Conservation (phyloP, 2,113 vertebrate genomes). For the Labeo catla region DNA sequence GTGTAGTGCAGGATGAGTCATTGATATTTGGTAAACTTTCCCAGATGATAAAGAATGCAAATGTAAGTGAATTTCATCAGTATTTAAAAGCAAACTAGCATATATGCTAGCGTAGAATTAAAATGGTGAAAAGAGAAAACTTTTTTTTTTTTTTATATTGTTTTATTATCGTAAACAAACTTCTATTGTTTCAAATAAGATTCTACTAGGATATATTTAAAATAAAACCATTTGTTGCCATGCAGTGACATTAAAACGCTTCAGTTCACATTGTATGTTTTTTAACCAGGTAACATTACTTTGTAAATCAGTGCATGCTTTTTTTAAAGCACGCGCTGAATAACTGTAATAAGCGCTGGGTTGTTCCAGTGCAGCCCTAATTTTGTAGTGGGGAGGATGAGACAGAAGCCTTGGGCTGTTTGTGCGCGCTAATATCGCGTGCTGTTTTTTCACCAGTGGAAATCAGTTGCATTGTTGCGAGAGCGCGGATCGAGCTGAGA, state of each 20-base stretch:
- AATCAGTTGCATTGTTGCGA: not conserved
- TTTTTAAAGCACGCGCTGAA: not conserved
- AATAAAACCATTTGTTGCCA: not conserved
- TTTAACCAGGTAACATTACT: not conserved
- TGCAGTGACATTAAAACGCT: not conserved
- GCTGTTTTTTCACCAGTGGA: not conserved
- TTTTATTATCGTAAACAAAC: no score
- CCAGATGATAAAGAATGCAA: not conserved
- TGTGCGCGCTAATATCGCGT: not conserved
- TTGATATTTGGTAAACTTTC: not conserved
- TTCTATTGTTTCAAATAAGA: not conserved
- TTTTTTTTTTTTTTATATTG: not conserved
- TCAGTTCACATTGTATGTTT: no score
- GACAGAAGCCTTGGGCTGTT: not conserved
- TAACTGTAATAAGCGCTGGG: not conserved
- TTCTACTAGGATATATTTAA: not conserved
- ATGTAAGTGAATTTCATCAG: not conserved
- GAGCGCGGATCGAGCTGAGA: not conserved
- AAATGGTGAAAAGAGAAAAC: not conserved
- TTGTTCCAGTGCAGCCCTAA: not conserved
- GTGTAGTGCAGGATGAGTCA: not conserved
- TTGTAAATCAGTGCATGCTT: not conserved
- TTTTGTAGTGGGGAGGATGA: not conserved
- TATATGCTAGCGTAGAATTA: not conserved
- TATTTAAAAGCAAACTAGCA: not conserved